These are phyloP conservation scores for Chelon labrosus DNA, from an alignment of 2,797 vertebrate species.

Conservation along the genomic window DNA sequence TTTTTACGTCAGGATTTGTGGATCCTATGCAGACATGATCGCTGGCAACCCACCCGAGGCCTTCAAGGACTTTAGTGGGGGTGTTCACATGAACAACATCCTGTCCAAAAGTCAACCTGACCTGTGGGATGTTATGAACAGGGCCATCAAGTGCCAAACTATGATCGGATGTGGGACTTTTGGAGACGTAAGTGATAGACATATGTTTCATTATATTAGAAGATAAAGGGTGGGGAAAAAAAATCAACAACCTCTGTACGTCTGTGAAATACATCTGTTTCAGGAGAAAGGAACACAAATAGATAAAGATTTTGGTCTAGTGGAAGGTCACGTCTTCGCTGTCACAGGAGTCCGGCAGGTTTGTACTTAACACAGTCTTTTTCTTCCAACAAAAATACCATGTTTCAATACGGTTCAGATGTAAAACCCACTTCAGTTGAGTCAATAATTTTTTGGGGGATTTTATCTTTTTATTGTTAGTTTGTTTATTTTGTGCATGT, in stretches of 20 bases:
- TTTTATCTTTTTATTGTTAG: no score
- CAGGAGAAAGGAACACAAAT: conserved; percentile 11
- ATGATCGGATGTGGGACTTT: conserved; percentile 31
- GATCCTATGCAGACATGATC: conserved; percentile 40
- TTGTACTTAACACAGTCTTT: not conserved
- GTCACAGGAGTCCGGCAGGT: not conserved
- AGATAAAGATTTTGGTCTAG: not conserved
- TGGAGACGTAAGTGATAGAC: not conserved
- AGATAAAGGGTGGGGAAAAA: not conserved
- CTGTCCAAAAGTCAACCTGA: conserved; percentile 2
- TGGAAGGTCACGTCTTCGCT: not conserved
- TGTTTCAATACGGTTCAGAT: no score
- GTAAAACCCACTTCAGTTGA: no score
- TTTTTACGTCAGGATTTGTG: conserved; percentile 30
- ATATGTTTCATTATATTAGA: not conserved
- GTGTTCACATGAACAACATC: conserved; percentile 16
- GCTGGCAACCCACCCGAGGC: conserved; percentile 25
- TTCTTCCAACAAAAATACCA: no score
- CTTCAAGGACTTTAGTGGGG: conserved; percentile 40
- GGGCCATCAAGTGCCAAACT: conserved; percentile 5
- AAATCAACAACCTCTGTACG: not conserved
- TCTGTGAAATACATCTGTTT: not conserved
- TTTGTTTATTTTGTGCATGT: no score
- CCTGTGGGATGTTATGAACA: conserved; percentile 30
- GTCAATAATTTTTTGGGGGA: no score